These are phyloP conservation scores for Galeruca laticollis DNA, from an alignment of 2,888 invertebrate species.

Conservation along the genomic window DNA sequence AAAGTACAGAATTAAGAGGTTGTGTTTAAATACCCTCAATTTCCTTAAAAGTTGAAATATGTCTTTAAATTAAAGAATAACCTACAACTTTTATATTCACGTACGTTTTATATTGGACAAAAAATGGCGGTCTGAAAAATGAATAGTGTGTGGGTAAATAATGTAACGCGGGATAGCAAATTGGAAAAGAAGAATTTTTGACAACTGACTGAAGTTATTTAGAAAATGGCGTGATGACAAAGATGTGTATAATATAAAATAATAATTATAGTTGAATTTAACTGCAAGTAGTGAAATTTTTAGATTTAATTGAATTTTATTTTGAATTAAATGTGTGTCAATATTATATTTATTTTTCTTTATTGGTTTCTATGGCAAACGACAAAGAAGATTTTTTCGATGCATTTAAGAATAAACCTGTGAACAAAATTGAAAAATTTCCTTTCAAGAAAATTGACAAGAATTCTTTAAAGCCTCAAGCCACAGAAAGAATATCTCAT, in stretches of 20 bases:
- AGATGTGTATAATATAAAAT: neutral
- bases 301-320: neutral
- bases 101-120: neutral
- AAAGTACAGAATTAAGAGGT: neutral
- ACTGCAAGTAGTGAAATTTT: neutral
- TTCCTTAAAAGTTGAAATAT: neutral
- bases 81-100: neutral
- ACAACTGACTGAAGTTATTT: conserved; percentile 1
- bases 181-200: neutral
- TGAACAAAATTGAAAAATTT: conserved; percentile 50
- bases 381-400: conserved; percentile 51
- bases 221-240: neutral
- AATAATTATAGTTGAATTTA: neutral
- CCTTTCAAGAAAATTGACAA: conserved; percentile 49
- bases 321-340: conserved; percentile 9
- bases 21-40: neutral
- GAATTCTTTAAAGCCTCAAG: neutral
- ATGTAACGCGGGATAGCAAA: neutral
- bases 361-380: conserved; percentile 40
- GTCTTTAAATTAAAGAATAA: too few species aligned
- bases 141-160: neutral
- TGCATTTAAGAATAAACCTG: conserved; percentile 41
- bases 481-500: conserved; percentile 21
- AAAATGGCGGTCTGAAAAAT: neutral
- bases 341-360: conserved; percentile 6